Conservation (phyloP, 2,888 invertebrate genomes). For the Polylopha cassiicola region DNA sequence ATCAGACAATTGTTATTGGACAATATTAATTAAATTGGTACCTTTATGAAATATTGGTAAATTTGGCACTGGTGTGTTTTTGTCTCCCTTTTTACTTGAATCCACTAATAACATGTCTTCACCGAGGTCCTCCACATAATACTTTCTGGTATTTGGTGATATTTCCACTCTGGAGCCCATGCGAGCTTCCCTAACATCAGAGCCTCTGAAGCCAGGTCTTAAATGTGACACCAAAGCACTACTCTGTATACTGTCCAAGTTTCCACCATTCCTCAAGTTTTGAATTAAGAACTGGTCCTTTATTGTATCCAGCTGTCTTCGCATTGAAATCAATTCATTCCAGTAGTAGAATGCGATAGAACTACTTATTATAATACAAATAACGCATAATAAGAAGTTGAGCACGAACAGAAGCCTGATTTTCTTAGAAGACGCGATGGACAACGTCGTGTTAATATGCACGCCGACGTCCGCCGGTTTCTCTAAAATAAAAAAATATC, state of each 20-base stretch:
- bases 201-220: constrained; percentile 33
- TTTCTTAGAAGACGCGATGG: constrained; percentile 73
- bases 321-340: constrained; percentile 63
- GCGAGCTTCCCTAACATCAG: constrained; percentile 44
- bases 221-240: constrained; percentile 45
- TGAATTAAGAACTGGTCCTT: constrained; percentile 55
- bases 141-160: constrained; percentile 43
- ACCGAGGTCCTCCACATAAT: constrained; percentile 60
- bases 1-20: not conserved
- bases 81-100: constrained; percentile 54
- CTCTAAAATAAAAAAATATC: constrained; percentile 47
- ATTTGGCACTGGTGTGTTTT: constrained; percentile 39
- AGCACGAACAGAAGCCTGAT: constrained; percentile 63
- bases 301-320: constrained; percentile 55
- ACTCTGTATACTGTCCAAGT: constrained; percentile 40
- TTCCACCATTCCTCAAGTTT: constrained; percentile 37
- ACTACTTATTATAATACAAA: constrained; percentile 61
- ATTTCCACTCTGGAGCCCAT: constrained; percentile 35
- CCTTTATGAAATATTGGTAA: constrained; percentile 52
- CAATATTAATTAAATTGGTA: constrained; percentile 26
- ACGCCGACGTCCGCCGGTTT: constrained; percentile 66
- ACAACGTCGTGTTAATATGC: constrained; percentile 68
- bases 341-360: constrained; percentile 65
- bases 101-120: constrained; percentile 63
- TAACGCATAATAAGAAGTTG: constrained; percentile 61